phyloP scores from a whole-genome alignment of 1,140 invertebrate genomes.

The Lucilia cuprina region DNA sequence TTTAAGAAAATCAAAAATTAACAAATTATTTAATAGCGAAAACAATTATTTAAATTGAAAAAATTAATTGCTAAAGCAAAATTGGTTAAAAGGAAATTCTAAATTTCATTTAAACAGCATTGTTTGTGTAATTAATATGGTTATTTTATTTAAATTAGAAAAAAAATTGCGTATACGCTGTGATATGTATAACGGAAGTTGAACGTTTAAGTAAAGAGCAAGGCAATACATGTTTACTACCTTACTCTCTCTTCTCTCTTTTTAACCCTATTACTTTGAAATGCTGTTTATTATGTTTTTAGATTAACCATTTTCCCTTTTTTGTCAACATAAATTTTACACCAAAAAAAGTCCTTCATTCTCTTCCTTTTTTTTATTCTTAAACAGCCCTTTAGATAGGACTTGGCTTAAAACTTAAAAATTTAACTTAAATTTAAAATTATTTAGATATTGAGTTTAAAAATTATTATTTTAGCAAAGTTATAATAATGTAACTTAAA shows the following conservation, averaged over 20 bases:
- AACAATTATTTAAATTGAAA: slow-evolving; percentile 1
- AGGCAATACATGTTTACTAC: too few relatives aligned
- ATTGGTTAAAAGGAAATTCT: not conserved
- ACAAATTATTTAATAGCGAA: slow-evolving; percentile 35
- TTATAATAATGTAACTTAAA: not conserved
- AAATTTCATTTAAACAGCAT: not conserved
- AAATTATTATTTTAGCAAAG: not conserved
- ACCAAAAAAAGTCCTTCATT: slow-evolving; percentile 54
- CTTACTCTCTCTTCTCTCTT: not conserved
- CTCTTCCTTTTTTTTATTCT: slow-evolving; percentile 54
- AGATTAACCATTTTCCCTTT: not conserved
- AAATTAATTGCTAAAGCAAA: not conserved
- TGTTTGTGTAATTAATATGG: not conserved
- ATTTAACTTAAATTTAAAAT: not conserved
- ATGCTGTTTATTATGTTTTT: not conserved
- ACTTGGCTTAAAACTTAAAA: not conserved
- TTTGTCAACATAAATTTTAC: slow-evolving; percentile 3
- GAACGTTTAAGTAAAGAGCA: too few relatives aligned
- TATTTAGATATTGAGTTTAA: not conserved
- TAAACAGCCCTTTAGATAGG: not conserved
- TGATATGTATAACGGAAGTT: slow-evolving; percentile 45
- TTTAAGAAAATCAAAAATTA: slow-evolving; percentile 41
- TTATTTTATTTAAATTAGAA: too few relatives aligned
- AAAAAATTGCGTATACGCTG: slow-evolving; percentile 45
- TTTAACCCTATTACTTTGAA: not conserved